Evolutionary conservation across 1,140 invertebrate species (phyloP), one percentile per base, ranked within the genome.

Genomic region (Kradibia gibbosae): DNA sequence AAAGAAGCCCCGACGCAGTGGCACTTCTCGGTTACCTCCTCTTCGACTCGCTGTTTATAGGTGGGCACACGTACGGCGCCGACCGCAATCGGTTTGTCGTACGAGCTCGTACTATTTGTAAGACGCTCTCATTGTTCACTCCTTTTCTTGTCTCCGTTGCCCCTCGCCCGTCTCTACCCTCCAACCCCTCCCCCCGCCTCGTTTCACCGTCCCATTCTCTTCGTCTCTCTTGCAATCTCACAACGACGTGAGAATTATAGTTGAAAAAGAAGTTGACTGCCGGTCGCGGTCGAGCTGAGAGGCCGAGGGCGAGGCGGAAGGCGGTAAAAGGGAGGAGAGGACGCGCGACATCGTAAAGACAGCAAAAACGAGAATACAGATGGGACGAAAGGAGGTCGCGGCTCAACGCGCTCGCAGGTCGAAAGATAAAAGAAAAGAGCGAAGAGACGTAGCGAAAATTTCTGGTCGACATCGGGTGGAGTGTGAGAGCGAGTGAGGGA

Each of bases 91-190:
- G 65, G 55, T 73, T 72, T 83, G 73, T 80, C 78, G 60, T 60
- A 55, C 45, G 70, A 22, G 80, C 76, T 81, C 48, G 78, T 75
- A 77, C 72, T 81, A 77, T 79, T 79, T 79, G 78, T 79, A 79
- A 79, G 39, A 48, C 31, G 39, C 13, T 60, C 22, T 28, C 53
- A 73, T 80, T 80, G 78, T 80, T 71, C 25, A 48, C n/a, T 8
- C 20, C 22, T 25, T 45, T n/a, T n/a, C n/a, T n/a, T n/a, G n/a
- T n/a, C n/a, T n/a, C n/a, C n/a, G n/a, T n/a, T n/a, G n/a, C n/a
- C n/a, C n/a, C n/a, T n/a, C n/a, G n/a, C n/a, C n/a, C n/a, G n/a
- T n/a, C n/a, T n/a, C n/a, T n/a, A n/a, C n/a, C n/a, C n/a, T n/a
- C n/a, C n/a, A n/a, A n/a, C n/a, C n/a, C n/a, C n/a, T n/a, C n/a